Conservation (phyloP, 2,797 vertebrate genomes). For the Pithecia hirsuta region DNA sequence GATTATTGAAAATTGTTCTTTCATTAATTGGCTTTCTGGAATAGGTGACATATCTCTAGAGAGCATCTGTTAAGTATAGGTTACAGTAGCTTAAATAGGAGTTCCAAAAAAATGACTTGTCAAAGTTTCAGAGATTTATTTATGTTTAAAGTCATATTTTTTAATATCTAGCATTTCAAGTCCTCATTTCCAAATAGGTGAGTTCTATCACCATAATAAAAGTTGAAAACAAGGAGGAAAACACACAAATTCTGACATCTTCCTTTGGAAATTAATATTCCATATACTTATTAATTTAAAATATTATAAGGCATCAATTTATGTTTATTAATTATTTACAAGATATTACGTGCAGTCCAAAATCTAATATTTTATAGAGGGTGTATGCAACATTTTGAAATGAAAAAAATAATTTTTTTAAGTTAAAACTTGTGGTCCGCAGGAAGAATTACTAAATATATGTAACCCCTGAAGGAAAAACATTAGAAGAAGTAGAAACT, state of each 20-base stretch:
- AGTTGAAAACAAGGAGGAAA: not conserved
- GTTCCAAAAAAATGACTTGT: constrained; percentile 75
- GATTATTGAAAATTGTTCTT: constrained; percentile 76
- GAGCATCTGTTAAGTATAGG: constrained; percentile 75
- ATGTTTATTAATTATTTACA: not conserved
- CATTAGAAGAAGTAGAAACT: not conserved
- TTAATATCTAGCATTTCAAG: constrained; percentile 68
- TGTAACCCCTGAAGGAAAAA: not conserved
- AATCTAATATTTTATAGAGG: not conserved
- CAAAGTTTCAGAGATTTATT: constrained; percentile 76
- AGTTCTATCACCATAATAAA: constrained; percentile 13
- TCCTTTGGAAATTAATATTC: not conserved
- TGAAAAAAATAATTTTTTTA: not conserved
- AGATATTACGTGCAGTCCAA: not conserved
- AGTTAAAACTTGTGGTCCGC: not conserved
- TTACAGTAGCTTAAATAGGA: constrained; percentile 75
- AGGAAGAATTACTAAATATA: not conserved
- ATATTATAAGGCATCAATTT: not conserved
- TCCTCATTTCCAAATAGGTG: not conserved
- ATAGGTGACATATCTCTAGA: constrained; percentile 70
- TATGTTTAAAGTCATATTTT: constrained; percentile 68
- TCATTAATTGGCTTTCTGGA: constrained; percentile 78
- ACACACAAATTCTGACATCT: not conserved
- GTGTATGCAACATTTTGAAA: not conserved
- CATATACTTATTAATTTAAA: not conserved